Conservation (phyloP, 2,888 invertebrate species). For the Torymus texanus region DNA sequence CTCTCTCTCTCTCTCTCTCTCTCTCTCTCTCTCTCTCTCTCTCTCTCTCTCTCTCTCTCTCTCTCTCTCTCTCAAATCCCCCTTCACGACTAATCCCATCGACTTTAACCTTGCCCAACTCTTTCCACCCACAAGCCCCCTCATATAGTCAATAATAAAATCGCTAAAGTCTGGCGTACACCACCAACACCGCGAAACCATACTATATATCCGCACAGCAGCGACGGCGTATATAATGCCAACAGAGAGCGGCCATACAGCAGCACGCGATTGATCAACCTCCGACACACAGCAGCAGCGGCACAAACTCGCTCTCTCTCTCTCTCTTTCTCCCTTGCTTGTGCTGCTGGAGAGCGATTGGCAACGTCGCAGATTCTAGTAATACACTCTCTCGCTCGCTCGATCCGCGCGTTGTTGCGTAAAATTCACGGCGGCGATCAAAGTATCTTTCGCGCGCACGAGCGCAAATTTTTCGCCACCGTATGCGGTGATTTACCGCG, state of each 20-base stretch:
- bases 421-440: slow-evolving; percentile 33
- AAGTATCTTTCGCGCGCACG: slow-evolving; percentile 1
- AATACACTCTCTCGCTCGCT: slow-evolving; percentile 6
- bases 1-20: no score
- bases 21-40: no score
- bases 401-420: slow-evolving; percentile 29
- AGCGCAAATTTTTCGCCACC: slow-evolving; percentile 19
- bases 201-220: neutral
- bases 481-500: neutral
- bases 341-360: slow-evolving; percentile 10
- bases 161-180: no score
- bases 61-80: no score
- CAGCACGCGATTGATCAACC: slow-evolving; percentile 26
- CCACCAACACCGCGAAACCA: no score
- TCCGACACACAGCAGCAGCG: neutral
- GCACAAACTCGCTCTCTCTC: slow-evolving; percentile 1
- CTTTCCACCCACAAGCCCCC: neutral
- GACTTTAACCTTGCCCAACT: no score
- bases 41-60: no score
- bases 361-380: slow-evolving; percentile 49
- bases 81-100: no score
- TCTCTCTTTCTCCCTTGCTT: neutral
- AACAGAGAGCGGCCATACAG: neutral
- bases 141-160: no score
- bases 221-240: neutral